Conservation (phyloP, 2,113 vertebrate species). For the Alces alces region DNA sequence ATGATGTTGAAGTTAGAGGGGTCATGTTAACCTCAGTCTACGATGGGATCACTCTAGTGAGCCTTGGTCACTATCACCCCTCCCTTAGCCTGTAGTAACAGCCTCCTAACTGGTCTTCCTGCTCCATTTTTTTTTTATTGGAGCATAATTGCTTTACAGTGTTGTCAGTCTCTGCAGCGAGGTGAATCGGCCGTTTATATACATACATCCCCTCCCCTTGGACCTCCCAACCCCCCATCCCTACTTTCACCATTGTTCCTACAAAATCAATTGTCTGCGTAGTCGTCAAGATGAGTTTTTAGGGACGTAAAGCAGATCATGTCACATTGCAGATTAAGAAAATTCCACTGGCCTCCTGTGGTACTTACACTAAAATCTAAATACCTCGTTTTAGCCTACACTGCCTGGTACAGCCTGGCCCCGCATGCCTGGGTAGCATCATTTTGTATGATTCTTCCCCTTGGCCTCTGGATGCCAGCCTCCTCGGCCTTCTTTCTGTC, state of each 20-base stretch:
- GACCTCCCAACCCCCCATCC: neutral
- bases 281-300: neutral
- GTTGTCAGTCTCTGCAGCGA: neutral
- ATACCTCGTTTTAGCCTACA: neutral
- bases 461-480: neutral
- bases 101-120: neutral
- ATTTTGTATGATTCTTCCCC: neutral
- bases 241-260: neutral
- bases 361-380: neutral
- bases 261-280: neutral
- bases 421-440: neutral
- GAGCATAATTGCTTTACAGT: neutral
- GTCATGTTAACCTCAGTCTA: neutral
- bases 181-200: neutral
- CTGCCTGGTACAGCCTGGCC: neutral
- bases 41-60: neutral
- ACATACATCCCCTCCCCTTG: neutral
- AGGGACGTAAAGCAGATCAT: neutral
- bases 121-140: neutral
- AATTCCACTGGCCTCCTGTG: neutral
- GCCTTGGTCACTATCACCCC: neutral
- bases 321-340: neutral
- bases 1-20: neutral
- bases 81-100: neutral
- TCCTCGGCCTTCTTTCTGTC: neutral